phyloP scores from a whole-genome alignment of 2,888 invertebrate species.

The Byasa hedistus region DNA sequence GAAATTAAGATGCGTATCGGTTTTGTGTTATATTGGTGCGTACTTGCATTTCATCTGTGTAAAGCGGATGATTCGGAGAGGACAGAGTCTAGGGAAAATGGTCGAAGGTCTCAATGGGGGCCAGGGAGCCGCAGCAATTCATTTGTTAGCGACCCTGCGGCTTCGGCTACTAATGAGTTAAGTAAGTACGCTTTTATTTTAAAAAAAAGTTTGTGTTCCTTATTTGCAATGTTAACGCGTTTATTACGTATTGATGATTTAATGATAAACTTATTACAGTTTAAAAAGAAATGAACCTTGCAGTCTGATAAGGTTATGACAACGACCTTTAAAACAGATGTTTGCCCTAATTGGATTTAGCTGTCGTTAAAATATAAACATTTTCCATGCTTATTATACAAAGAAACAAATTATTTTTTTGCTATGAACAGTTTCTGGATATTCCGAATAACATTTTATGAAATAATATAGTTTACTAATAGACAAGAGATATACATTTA shows the following conservation, averaged over 20 bases:
- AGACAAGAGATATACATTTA: too few relatives aligned
- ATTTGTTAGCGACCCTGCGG: constrained; percentile 58
- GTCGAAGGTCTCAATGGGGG: constrained; percentile 69
- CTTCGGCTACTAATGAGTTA: constrained; percentile 66
- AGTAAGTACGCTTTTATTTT: constrained; percentile 57
- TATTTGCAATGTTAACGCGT: not conserved
- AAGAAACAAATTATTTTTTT: not conserved
- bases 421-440: not conserved
- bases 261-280: not conserved
- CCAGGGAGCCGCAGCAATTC: constrained; percentile 63
- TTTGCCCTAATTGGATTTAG: constrained; percentile 37
- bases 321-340: constrained; percentile 34
- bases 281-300: not conserved
- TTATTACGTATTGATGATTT: not conserved
- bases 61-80: constrained; percentile 72
- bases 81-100: constrained; percentile 68
- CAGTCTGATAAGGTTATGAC: constrained; percentile 32
- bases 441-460: too few relatives aligned
- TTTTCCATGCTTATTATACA: not conserved
- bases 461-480: too few relatives aligned
- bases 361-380: not conserved
- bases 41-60: constrained; percentile 73
- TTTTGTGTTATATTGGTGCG: constrained; percentile 76
- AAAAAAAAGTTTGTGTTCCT: constrained; percentile 32
- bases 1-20: constrained; percentile 77